These are phyloP conservation scores for Chaetorhynchus papuensis DNA, from an alignment of 2,113 vertebrate species.

Conservation along the genomic window DNA sequence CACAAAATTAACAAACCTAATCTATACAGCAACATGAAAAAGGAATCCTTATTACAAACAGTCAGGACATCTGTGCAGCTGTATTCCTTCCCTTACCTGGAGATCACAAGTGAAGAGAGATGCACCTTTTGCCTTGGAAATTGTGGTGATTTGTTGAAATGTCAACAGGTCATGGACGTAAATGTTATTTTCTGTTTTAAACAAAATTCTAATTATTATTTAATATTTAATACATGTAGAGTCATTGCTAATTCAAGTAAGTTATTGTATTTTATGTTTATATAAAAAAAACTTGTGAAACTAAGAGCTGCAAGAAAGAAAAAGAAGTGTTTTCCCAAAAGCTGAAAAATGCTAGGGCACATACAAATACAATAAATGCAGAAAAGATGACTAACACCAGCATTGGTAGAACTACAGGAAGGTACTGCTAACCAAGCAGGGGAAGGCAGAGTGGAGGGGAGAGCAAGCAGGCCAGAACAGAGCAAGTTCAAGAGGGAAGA, in stretches of 20 bases:
- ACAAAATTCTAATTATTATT: slow-evolving; percentile 31
- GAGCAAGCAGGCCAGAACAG: neutral
- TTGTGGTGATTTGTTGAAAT: slow-evolving; percentile 95
- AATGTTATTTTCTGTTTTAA: slow-evolving; percentile 91
- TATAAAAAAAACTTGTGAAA: neutral
- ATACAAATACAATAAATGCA: neutral
- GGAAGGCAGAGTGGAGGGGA: neutral
- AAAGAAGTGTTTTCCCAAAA: neutral
- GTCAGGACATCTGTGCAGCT: neutral
- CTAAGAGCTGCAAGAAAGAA: neutral
- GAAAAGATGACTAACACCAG: neutral
- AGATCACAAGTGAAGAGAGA: slow-evolving; percentile 94
- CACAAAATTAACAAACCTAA: neutral
- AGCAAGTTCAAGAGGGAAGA: neutral
- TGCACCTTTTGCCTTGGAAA: slow-evolving; percentile 93
- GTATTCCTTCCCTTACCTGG: slow-evolving; percentile 73
- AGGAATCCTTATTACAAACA: neutral
- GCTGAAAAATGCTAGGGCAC: neutral
- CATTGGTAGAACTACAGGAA: neutral
- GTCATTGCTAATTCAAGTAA: neutral
- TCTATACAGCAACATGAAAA: neutral
- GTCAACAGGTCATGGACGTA: slow-evolving; percentile 96
- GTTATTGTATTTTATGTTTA: neutral
- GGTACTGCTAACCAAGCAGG: neutral
- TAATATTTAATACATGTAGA: neutral